A percentile compares a stretch with the other conserved stretches of the same genome.
Conservation (phyloP, 2,888 invertebrate genomes). For the Dione juno region DNA sequence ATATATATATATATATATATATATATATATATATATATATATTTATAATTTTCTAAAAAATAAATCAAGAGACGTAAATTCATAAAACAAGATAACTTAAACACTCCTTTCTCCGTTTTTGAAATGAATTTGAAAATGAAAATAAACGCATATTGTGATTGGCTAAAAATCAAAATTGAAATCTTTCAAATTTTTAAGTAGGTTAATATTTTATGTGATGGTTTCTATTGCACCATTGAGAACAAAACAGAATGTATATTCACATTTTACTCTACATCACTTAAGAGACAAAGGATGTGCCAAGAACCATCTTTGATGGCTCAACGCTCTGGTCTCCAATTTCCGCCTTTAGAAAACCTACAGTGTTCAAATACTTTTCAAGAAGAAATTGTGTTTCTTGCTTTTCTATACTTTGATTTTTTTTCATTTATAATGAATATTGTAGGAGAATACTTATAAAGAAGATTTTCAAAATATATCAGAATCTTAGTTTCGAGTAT, state of each 20-base stretch:
- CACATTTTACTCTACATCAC: constrained; percentile 2
- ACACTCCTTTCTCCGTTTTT: no score
- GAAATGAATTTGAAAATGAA: no score
- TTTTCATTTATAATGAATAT: not conserved
- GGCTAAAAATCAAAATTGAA: no score
- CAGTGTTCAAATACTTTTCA: constrained; percentile 1
- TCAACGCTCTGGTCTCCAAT: constrained; percentile 6
- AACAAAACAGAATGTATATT: constrained; percentile 8
- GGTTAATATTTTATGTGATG: not conserved
- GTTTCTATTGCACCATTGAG: constrained; percentile 1
- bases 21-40: no score
- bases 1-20: no score
- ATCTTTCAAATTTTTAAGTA: not conserved
- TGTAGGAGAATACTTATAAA: not conserved
- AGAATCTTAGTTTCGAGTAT: no score
- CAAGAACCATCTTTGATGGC: constrained; percentile 14
- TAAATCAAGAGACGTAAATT: no score
- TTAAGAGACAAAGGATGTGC: constrained; percentile 13
- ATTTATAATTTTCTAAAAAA: no score
- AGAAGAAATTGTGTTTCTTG: not conserved
- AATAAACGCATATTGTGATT: no score
- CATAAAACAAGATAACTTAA: no score
- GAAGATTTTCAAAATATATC: not conserved
- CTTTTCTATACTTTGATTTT: not conserved
- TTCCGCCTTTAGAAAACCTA: constrained; percentile 18